phyloP scores from a whole-genome alignment of 2,888 invertebrate species.

The Eupithecia subfuscata region DNA sequence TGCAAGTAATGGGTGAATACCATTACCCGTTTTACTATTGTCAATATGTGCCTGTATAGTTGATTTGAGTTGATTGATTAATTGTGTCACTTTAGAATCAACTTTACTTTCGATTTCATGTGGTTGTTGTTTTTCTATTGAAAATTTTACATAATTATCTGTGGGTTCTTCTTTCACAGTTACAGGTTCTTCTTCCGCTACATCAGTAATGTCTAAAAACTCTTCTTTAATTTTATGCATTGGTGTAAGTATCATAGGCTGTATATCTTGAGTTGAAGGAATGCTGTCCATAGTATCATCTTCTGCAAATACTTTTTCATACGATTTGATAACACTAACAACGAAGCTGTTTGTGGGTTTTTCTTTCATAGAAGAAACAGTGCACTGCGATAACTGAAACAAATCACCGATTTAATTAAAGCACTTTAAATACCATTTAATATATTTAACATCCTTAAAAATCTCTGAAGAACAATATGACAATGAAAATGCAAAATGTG shows the following conservation, averaged over 20 bases:
- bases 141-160: not conserved
- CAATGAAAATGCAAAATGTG: not conserved
- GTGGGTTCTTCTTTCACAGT: slow-evolving; percentile 18
- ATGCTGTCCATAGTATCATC: not conserved
- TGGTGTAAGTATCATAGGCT: not conserved
- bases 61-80: not conserved
- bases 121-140: not conserved
- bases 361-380: slow-evolving; percentile 9
- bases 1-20: not conserved
- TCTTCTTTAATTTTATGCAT: slow-evolving; percentile 12
- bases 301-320: slow-evolving; percentile 2
- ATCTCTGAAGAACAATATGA: not conserved
- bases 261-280: not conserved
- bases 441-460: not conserved
- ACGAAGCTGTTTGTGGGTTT: slow-evolving; percentile 8
- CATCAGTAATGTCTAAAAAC: slow-evolving; percentile 7
- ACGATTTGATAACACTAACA: slow-evolving; percentile 7
- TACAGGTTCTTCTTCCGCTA: slow-evolving; percentile 6
- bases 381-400: slow-evolving; percentile 22
- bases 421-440: not conserved
- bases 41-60: slow-evolving; percentile 5
- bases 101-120: not conserved
- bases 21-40: not conserved
- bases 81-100: not conserved
- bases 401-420: not conserved